phyloP scores from a whole-genome alignment of 2,888 invertebrate species.

The Bunonema sp. region DNA sequence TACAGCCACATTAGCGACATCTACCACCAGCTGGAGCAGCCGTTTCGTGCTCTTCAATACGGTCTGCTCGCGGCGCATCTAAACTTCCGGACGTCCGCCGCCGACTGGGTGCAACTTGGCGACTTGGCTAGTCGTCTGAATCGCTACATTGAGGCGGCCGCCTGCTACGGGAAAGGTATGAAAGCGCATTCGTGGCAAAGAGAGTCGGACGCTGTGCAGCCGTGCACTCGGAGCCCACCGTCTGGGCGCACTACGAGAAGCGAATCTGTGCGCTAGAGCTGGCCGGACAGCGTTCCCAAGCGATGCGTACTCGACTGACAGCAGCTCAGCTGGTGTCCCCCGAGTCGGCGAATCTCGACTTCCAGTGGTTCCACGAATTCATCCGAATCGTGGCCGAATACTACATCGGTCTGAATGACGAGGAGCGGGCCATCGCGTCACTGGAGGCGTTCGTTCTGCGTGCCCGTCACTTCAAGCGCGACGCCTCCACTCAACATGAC shows the following conservation, averaged over 20 bases:
- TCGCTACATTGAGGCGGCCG: conserved; percentile 28
- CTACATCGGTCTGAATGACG: conserved; percentile 30
- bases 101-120: conserved; percentile 33
- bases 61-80: conserved; percentile 32
- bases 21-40: conserved; percentile 17
- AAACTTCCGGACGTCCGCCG: conserved; percentile 21
- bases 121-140: conserved; percentile 23
- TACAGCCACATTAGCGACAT: conserved; percentile 33
- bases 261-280: conserved; percentile 27
- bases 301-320: conserved; percentile 31
- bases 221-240: conserved; percentile 16
- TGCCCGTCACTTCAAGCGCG: conserved; percentile 21
- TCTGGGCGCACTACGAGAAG: conserved; percentile 34
- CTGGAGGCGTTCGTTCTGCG: conserved; percentile 30
- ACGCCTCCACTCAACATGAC: conserved; percentile 15
- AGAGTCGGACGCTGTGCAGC: conserved; percentile 16
- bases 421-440: conserved; percentile 26
- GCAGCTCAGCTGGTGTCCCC: conserved; percentile 22
- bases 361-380: conserved; percentile 24
- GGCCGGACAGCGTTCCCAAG: conserved; percentile 13
- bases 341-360: conserved; percentile 14
- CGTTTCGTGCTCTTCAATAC: conserved; percentile 20
- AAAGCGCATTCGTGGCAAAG: not conserved
- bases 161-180: conserved; percentile 32
- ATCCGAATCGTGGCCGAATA: conserved; percentile 33